Conservation (phyloP, 2,113 vertebrate genomes). For the Caretta caretta region DNA sequence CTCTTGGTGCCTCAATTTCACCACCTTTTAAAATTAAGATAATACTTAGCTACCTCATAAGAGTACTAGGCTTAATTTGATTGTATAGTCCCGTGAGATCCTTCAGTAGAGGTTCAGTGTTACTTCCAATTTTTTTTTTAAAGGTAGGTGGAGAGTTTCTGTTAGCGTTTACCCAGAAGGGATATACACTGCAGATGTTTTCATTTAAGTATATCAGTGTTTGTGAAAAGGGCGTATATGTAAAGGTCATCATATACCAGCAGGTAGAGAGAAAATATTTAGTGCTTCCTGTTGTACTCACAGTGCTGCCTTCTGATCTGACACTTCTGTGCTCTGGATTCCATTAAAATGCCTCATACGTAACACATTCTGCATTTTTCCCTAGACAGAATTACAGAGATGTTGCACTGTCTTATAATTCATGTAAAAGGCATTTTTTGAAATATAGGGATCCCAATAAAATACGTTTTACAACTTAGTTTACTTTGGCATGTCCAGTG, state of each 20-base stretch:
- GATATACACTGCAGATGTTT: neutral
- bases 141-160: accelerated
- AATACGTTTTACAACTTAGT: neutral
- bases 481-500: neutral
- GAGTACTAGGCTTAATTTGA: neutral
- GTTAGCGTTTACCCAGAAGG: neutral
- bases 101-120: neutral
- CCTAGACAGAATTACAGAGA: neutral
- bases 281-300: neutral
- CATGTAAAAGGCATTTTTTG: neutral
- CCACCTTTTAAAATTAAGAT: neutral
- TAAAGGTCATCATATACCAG: neutral
- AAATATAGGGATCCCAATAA: neutral
- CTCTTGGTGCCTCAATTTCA: neutral
- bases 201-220: neutral
- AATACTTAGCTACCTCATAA: neutral
- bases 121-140: neutral
- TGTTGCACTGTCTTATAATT: neutral
- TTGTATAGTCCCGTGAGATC: neutral
- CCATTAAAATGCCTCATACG: accelerated
- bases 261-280: neutral
- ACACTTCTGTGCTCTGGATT: accelerated
- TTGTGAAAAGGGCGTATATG: neutral
- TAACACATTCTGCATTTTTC: neutral
- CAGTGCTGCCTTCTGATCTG: neutral